Conservation (phyloP, 2,113 vertebrate species). For the Orthochromis malagaraziensis region DNA sequence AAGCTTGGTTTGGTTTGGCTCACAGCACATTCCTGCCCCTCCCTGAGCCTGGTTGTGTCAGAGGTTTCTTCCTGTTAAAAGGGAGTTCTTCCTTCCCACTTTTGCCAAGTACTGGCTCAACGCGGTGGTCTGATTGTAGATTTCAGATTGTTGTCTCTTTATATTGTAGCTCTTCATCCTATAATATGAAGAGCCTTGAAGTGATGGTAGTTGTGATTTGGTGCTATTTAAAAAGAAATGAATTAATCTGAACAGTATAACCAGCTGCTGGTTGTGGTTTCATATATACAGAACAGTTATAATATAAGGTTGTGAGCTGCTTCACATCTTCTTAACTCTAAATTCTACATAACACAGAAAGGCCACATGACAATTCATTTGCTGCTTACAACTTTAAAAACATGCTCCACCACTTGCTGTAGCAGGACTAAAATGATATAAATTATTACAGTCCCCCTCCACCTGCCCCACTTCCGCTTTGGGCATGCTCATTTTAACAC, state of each 20-base stretch:
- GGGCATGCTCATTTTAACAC: background rate
- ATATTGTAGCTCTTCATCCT: background rate
- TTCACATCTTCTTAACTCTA: background rate
- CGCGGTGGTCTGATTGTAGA: background rate
- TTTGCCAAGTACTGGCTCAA: background rate
- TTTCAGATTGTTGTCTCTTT: background rate
- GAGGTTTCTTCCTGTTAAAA: background rate
- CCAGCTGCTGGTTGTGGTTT: background rate
- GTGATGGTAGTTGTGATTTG: background rate
- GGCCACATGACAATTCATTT: background rate
- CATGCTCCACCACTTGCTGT: background rate
- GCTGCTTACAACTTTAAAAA: background rate
- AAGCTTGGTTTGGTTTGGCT: background rate
- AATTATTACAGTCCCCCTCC: background rate
- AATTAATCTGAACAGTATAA: background rate
- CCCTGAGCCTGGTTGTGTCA: background rate
- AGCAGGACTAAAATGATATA: background rate
- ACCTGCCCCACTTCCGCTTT: background rate
- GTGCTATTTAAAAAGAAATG: background rate
- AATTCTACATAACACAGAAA: background rate
- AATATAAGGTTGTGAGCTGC: background rate
- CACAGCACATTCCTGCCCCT: background rate
- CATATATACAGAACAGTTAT: background rate
- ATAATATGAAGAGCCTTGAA: background rate
- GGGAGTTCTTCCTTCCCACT: background rate